These are phyloP conservation scores for Ctenomys sociabilis DNA, from an alignment of 2,113 vertebrate species.

Conservation along the genomic window DNA sequence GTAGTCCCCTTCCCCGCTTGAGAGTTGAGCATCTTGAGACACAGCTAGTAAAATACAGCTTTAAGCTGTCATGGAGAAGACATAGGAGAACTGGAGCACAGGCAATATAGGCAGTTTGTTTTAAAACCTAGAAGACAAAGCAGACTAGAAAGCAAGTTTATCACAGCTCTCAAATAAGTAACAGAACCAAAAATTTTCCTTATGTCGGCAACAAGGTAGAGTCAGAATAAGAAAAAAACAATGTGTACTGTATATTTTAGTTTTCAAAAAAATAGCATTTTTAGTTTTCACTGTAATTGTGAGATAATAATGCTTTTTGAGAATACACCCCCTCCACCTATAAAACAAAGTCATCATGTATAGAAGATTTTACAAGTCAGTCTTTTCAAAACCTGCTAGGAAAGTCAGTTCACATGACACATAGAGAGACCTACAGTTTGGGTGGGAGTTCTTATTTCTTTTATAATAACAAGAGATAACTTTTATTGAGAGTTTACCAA, in stretches of 20 bases:
- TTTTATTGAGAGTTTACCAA: background rate
- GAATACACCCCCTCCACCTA: background rate
- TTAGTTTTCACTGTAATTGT: background rate
- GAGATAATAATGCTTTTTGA: slow-evolving; percentile 8
- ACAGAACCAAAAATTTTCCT: background rate
- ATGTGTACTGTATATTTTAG: background rate
- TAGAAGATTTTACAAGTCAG: background rate
- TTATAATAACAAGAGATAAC: background rate
- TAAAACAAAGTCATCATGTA: background rate
- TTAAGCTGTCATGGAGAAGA: background rate
- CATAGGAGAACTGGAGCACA: background rate
- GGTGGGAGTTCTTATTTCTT: background rate
- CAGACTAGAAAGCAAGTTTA: background rate
- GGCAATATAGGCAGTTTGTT: background rate
- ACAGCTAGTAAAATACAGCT: background rate
- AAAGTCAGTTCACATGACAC: background rate
- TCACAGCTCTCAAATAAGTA: background rate
- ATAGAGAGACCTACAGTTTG: background rate
- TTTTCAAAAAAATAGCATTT: slow-evolving; percentile 9
- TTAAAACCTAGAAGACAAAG: background rate
- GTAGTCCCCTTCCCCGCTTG: background rate
- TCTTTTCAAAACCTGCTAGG: background rate
- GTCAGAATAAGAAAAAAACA: background rate
- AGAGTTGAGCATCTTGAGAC: background rate
- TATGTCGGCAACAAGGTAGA: background rate